Evolutionary conservation across 1,140 invertebrate genomes (phyloP).

Genomic region (Bradynema listronoti): DNA sequence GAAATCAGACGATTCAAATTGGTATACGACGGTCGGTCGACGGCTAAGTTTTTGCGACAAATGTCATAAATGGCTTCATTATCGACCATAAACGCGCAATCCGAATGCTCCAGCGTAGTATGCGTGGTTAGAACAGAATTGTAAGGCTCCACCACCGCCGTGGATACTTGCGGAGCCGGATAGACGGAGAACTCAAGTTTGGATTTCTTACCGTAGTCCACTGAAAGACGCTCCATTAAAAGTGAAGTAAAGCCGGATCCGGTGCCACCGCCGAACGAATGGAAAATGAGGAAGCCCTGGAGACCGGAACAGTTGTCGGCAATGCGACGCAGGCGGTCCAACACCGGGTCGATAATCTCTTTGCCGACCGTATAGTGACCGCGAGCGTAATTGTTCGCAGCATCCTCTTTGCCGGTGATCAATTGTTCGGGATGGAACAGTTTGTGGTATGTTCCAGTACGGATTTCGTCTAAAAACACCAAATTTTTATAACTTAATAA

Average conservation of each 20-base stretch:
- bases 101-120: conserved; percentile 61
- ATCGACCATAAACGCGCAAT: conserved; percentile 63
- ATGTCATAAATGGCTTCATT: conserved; percentile 86
- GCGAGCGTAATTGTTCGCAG: conserved; percentile 76
- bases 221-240: conserved; percentile 78
- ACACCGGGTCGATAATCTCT: conserved; percentile 74
- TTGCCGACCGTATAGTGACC: conserved; percentile 84
- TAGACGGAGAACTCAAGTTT: conserved; percentile 82
- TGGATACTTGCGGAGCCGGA: conserved; percentile 73
- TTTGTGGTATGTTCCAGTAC: conserved; percentile 60
- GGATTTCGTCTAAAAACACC: conserved; percentile 57
- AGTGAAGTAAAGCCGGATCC: conserved; percentile 79
- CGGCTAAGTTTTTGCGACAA: conserved; percentile 77
- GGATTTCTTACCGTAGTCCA: conserved; percentile 80
- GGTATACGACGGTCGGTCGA: conserved; percentile 72
- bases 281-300: conserved; percentile 81
- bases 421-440: conserved; percentile 60
- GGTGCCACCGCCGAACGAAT: conserved; percentile 82
- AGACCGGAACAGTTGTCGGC: conserved; percentile 62
- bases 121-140: conserved; percentile 66
- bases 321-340: conserved; percentile 71
- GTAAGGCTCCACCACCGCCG: conserved; percentile 61
- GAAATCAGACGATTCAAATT: conserved; percentile 61
- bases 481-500: neutral
- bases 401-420: conserved; percentile 69